Base-by-base conservation (phyloP, 2,797 vertebrate genomes). In the Acanthornis magna region DNA sequence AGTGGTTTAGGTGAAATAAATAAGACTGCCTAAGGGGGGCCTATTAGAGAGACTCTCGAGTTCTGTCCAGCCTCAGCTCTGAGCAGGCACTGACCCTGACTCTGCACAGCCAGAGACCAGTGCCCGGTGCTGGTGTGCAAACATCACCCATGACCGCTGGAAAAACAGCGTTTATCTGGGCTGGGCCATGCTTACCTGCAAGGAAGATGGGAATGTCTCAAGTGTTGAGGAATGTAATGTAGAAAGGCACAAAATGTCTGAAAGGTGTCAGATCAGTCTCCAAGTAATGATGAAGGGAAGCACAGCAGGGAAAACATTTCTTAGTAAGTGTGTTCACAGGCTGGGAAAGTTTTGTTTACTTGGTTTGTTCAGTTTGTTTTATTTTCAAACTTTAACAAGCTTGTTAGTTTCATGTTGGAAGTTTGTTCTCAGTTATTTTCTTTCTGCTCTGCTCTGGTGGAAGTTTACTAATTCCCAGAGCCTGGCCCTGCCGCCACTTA, bases 1-100 rank as follows among this genome's bases (percentile, higher is more conserved):
- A 40, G 62, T 72, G n/a, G 50, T 68, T 86, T 90, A 63, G 50
- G 62, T 81, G 61, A 88, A 94, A 55, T 70, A 81, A 90, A 78
- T 65, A 68, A n/a, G 27, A 20, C 68, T 89, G 75, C 47, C 75
- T 65, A n/a, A 84, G 65, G 34, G 32, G 20, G 19, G 5, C 8
- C 18, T 84, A 7, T 86, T 84, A 77, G 57, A 78, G 36, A 60
- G 40, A 47, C 0, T 0, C 40, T 76, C 0, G 0, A 55, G 53
- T 61, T 45, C 38, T 82, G 26, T 27, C n/a, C 65, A 61, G 32
- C 8, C n/a, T 79, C 1, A 0, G 16, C 53, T 86, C 16, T 40
- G 50, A 85, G 62, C 27, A 26, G 42, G 54, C 60, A 47, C 20
- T 17, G 68, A 48, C 65, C 60, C 66, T 70, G 25, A 57, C 55